Evolutionary conservation across 2,888 invertebrate species (phyloP).

Genomic region (Hyposoter didymator): DNA sequence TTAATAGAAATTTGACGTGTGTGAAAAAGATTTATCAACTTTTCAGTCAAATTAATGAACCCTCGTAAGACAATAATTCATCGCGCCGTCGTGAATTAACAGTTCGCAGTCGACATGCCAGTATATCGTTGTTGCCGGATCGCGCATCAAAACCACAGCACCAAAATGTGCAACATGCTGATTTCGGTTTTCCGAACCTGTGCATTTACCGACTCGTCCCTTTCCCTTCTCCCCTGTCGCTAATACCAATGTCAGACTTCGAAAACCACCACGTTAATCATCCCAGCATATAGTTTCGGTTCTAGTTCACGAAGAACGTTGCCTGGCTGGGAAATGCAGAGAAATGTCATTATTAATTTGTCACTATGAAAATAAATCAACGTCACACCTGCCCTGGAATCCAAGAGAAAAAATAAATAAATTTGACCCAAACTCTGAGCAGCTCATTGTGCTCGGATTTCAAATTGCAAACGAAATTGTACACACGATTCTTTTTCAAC

Average conservation of each 20-base stretch:
- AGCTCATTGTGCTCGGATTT: neutral
- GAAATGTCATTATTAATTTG: constrained; percentile 46
- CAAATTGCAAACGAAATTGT: neutral
- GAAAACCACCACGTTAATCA: constrained; percentile 50
- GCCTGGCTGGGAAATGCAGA: constrained; percentile 6
- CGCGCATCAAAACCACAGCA: constrained; percentile 45
- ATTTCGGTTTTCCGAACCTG: constrained; percentile 49
- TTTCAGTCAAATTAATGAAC: neutral
- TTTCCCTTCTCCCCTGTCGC: neutral
- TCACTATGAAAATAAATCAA: constrained; percentile 47
- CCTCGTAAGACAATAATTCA: neutral
- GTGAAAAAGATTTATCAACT: neutral
- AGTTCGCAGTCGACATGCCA: constrained; percentile 45
- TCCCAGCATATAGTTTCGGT: constrained; percentile 20
- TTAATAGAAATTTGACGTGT: neutral
- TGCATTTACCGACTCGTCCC: neutral
- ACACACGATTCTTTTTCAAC: neutral
- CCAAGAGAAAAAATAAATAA: constrained; percentile 13
- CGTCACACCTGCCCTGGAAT: constrained; percentile 8
- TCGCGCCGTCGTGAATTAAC: constrained; percentile 33
- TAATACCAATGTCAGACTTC: constrained; percentile 26
- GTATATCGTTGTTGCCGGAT: constrained; percentile 47
- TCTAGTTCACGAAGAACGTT: constrained; percentile 26
- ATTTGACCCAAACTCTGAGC: neutral
- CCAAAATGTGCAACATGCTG: constrained; percentile 11